phyloP scores from a whole-genome alignment of 2,113 vertebrate species.

The Ageneiosus marmoratus region DNA sequence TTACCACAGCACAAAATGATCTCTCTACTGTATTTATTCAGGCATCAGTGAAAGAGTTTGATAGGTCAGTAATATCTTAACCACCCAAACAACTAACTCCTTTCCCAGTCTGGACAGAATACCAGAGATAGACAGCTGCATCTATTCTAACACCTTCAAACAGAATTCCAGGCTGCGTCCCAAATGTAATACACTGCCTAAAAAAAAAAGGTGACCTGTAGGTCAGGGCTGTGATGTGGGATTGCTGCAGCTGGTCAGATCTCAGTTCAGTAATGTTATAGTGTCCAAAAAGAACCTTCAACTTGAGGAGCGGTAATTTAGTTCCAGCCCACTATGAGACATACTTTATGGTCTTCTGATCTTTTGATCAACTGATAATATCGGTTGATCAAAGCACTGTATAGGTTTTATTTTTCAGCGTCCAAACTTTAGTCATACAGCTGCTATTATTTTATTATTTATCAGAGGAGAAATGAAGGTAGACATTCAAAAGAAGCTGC shows the following conservation, averaged over 20 bases:
- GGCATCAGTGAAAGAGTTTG: not conserved
- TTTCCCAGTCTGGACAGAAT: not conserved
- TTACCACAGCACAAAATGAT: not conserved
- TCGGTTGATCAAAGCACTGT: not conserved
- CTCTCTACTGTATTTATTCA: not conserved
- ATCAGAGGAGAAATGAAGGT: not conserved
- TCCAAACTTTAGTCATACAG: not conserved
- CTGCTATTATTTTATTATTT: not conserved
- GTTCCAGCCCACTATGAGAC: not conserved
- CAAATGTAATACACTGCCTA: not conserved
- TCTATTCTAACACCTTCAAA: not conserved
- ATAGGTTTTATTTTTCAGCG: not conserved
- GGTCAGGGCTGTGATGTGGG: too few species aligned
- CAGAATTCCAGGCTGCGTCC: not conserved
- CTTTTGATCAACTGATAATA: not conserved
- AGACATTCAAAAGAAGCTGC: not conserved
- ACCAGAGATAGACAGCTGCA: not conserved
- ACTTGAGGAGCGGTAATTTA: not conserved
- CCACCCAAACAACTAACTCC: not conserved
- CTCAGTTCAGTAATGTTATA: too few species aligned
- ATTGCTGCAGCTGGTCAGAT: too few species aligned
- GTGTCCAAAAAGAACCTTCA: too few species aligned
- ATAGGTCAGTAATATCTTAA: not conserved
- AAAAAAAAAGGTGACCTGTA: too few species aligned
- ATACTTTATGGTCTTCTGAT: not conserved